Base-by-base conservation (phyloP, 2,888 invertebrate genomes). In the Drosophila merina region DNA sequence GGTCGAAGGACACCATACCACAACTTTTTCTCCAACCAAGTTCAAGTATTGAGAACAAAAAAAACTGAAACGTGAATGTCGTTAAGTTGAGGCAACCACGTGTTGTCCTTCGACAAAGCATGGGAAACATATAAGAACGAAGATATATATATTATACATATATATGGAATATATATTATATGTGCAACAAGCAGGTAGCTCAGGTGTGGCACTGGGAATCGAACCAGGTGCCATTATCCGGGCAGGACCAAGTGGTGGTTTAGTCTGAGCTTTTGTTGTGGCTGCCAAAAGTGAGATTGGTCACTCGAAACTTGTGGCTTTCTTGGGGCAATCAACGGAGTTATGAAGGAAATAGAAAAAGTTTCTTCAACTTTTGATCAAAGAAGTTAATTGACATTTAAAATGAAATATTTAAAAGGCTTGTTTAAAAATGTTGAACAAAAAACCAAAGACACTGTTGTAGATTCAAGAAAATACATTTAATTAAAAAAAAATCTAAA, bases 71-170 rank as follows among this genome's bases (percentile, higher is more conserved):
- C 56, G 67, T 68, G 69, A 60, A 60, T 54, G 69, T 69, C 69
- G 68, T 59, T 67, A 67, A 67, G 68, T 67, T 69, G 58, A 26
- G 59, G 50, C 12, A 64, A 72, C 76, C 79, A 76, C 75, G 68
- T 74, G 76, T 57, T 82, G 74, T 71, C 85, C 85, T 83, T 85
- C 80, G 68, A 36, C 75, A 57, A 12, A 47, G 28, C 63, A 38
- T 10, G 44, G 40, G 40, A 14, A 14, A 42, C 40, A 42, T 20
- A 42, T n/a, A 33, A 33, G n/a, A 1, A 33, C n/a, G n/a, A 33
- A n/a, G 20, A 20, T 20, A 20, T 20, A 20, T 20, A 20, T 20
- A 20, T 20, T 20, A 20, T 33, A 14, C 40, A 40, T 12, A n/a
- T 8, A 40, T 14, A 12, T 31, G 30, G n/a, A n/a, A 49, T n/a